These are phyloP conservation scores for Aricia artaxerxes DNA, from an alignment of 2,888 invertebrate genomes.

Conservation along the genomic window DNA sequence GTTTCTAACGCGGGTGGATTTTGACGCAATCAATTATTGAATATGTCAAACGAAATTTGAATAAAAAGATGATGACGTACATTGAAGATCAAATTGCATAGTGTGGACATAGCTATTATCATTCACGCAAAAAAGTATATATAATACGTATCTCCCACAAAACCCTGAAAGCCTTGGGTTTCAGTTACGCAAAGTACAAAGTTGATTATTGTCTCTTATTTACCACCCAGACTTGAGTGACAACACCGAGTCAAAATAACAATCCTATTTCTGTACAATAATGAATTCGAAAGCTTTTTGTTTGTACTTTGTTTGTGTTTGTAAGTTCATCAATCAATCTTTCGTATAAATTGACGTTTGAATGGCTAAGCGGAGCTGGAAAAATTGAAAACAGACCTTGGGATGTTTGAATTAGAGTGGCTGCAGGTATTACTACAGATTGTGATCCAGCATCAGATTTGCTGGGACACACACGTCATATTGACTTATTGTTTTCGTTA, in stretches of 20 bases:
- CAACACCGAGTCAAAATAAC: neutral
- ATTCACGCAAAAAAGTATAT: neutral
- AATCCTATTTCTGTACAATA: constrained; percentile 4
- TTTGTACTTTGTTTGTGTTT: constrained; percentile 10
- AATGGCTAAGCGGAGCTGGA: neutral
- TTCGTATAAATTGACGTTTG: neutral
- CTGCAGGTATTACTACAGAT: neutral
- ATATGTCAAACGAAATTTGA: too few relatives aligned
- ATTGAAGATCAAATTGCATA: too few relatives aligned
- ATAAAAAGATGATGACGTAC: too few relatives aligned
- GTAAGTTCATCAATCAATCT: constrained; percentile 15
- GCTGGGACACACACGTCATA: neutral
- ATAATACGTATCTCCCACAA: neutral
- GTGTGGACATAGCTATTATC: neutral
- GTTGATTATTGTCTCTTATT: constrained; percentile 18
- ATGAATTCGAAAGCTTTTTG: constrained; percentile 17
- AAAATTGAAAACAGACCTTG: neutral
- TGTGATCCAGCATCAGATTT: neutral
- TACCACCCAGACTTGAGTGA: constrained; percentile 3
- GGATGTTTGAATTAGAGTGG: neutral
- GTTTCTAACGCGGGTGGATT: too few relatives aligned
- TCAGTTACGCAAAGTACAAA: constrained; percentile 4
- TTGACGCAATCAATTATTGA: too few relatives aligned
- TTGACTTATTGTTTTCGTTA: neutral
- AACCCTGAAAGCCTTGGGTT: neutral